Evolutionary conservation across 2,113 vertebrate species (phyloP).

Genomic region (Electrona antarctica): DNA sequence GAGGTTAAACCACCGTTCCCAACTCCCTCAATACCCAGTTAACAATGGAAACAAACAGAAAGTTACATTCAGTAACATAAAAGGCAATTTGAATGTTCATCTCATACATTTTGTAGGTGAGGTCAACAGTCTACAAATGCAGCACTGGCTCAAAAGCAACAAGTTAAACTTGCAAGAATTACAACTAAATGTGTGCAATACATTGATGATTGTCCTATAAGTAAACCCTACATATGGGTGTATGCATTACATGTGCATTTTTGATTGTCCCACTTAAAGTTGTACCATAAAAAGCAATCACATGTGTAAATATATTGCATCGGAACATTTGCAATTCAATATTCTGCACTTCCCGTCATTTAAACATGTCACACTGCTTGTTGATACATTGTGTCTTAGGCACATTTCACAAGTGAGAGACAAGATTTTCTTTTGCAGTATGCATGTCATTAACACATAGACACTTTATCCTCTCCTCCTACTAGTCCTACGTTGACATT

Average conservation of each 20-base stretch:
- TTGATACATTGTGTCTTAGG: background rate
- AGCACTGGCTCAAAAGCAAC: background rate
- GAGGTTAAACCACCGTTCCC: background rate
- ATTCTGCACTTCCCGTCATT: background rate
- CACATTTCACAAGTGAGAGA: background rate
- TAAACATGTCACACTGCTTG: background rate
- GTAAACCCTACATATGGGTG: slow-evolving; percentile 6
- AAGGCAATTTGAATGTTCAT: slow-evolving; percentile 1
- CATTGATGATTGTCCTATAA: background rate
- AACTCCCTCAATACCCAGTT: background rate
- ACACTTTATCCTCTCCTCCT: background rate
- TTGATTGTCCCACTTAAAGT: slow-evolving; percentile 12
- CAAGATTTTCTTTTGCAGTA: slow-evolving; percentile 13
- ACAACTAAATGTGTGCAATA: background rate
- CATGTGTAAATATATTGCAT: slow-evolving; percentile 2
- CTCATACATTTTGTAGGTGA: background rate
- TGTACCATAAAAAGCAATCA: slow-evolving; percentile 35
- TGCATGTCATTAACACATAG: background rate
- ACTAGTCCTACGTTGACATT: background rate
- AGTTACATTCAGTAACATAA: slow-evolving; percentile 18
- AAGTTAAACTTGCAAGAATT: background rate
- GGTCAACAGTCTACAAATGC: background rate
- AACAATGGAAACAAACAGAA: slow-evolving; percentile 10
- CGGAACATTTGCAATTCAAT: background rate
- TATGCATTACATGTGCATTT: slow-evolving; percentile 2